Base-by-base conservation (phyloP, 2,113 vertebrate genomes). In the Epinephelus lanceolatus region DNA sequence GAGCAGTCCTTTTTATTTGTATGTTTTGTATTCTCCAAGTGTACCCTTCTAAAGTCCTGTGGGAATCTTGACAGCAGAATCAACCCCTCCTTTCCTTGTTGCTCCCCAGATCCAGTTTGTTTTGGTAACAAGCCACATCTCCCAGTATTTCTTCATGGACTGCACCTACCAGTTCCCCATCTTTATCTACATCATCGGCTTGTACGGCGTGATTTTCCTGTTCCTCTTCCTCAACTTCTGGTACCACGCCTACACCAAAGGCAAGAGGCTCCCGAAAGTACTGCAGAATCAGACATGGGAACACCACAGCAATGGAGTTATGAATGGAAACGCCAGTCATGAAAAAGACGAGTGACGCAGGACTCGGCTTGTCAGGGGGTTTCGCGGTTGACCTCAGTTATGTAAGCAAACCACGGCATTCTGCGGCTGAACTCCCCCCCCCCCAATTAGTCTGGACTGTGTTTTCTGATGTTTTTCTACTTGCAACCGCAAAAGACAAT, bases 221-320 rank as follows among this genome's bases (percentile, higher is more conserved):
- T 84, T 98, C 60, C 95, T 99, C 73, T 99, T 99, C 90, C 95
- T 99, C 62, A 96, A 99, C 92, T 99, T 99, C 95, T 99, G 98
- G 97, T 99, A 99, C 93, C 95, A 97, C 0, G 98, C 98, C 85
- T 99, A 99, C 89, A 99, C 96, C 1, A 97, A 97, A 88, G 98
- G 98, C 81, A 96, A 98, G 89, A 94, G 98, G 87, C 95, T 96
- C 49, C 98, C 98, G 4, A 99, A 97, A 91, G 91, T 88, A 61
- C 57, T 96, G 80, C 96, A 94, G 94, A 96, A 95, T 52, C 94
- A 96, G 94, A 96, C 95, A 17, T 96, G 95, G 82, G 80, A 90
- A 6, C 94, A 80, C 84, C 95, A 93, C 88, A 88, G 67, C 59
- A 98, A 98, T 2, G 95, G 92, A 69, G 77, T 94, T 94, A 91